Evolutionary conservation across 2,888 invertebrate genomes (phyloP).

Genomic region (Eilema caniola): DNA sequence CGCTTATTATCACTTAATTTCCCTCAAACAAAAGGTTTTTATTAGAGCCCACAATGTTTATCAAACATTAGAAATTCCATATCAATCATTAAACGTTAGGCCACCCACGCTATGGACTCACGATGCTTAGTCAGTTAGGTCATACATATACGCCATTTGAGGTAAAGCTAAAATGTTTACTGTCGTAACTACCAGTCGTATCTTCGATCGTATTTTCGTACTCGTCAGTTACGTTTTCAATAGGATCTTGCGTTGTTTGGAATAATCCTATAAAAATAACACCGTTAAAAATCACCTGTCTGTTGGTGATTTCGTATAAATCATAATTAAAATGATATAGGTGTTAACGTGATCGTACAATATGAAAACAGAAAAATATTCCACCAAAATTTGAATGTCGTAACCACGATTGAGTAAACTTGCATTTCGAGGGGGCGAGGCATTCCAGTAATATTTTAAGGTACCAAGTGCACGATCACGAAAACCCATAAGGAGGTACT

Average conservation of each 20-base stretch:
- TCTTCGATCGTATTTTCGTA: constrained; percentile 51
- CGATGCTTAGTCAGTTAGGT: constrained; percentile 7
- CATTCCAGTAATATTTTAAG: too few species aligned
- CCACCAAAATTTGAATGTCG: too few species aligned
- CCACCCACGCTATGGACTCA: constrained; percentile 10
- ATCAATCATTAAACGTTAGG: constrained; percentile 12
- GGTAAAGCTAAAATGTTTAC: constrained; percentile 17
- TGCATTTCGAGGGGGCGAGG: too few species aligned
- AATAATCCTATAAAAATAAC: constrained; percentile 35
- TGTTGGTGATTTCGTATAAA: not conserved
- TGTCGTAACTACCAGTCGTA: constrained; percentile 55
- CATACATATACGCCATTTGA: constrained; percentile 4
- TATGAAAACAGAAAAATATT: not conserved
- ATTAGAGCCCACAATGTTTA: constrained; percentile 6
- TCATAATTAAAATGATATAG: too few species aligned
- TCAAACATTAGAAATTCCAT: constrained; percentile 18
- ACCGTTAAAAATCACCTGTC: not conserved
- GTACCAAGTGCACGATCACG: too few species aligned
- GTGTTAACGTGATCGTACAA: too few species aligned
- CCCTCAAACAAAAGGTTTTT: constrained; percentile 24
- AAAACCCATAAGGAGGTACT: too few species aligned
- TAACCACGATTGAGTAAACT: too few species aligned
- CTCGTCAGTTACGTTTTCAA: constrained; percentile 40
- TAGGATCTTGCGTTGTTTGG: constrained; percentile 43
- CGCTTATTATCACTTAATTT: constrained; percentile 10